phyloP scores from a whole-genome alignment of 2,113 vertebrate genomes.

The Meriones unguiculatus region DNA sequence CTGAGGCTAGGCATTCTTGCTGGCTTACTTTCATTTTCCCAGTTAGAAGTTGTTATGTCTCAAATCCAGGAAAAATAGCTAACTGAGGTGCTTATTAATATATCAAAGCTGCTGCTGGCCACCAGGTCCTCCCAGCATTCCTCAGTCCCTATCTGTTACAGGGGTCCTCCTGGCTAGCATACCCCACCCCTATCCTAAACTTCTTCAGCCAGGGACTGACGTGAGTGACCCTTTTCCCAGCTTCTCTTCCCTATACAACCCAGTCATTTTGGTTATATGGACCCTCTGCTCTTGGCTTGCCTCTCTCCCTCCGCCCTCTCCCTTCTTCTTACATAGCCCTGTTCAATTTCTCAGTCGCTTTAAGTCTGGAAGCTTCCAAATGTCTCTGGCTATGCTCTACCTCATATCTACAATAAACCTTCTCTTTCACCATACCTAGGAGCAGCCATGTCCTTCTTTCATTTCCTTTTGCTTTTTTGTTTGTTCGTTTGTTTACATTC shows the following conservation, averaged over 20 bases:
- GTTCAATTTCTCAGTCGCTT: neutral
- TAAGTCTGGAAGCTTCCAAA: neutral
- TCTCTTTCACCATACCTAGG: neutral
- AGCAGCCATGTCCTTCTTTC: neutral
- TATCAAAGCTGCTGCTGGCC: neutral
- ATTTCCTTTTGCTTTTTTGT: neutral
- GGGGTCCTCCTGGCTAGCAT: neutral
- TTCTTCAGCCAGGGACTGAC: neutral
- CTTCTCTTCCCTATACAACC: neutral
- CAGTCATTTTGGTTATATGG: neutral
- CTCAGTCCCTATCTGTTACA: neutral
- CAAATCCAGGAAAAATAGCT: neutral
- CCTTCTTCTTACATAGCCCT: neutral
- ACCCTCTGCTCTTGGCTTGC: neutral
- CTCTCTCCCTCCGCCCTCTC: neutral
- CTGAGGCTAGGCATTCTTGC: too few relatives aligned
- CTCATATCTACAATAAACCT: neutral
- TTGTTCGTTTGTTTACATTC: too few relatives aligned
- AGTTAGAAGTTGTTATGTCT: neutral
- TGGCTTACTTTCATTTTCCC: neutral
- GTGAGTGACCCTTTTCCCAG: neutral
- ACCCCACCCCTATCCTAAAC: neutral
- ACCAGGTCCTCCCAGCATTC: neutral
- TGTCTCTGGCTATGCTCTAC: neutral
- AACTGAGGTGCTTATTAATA: neutral